Base-by-base conservation (phyloP, 2,797 vertebrate species). In the Ctenopoma kingsleyae region DNA sequence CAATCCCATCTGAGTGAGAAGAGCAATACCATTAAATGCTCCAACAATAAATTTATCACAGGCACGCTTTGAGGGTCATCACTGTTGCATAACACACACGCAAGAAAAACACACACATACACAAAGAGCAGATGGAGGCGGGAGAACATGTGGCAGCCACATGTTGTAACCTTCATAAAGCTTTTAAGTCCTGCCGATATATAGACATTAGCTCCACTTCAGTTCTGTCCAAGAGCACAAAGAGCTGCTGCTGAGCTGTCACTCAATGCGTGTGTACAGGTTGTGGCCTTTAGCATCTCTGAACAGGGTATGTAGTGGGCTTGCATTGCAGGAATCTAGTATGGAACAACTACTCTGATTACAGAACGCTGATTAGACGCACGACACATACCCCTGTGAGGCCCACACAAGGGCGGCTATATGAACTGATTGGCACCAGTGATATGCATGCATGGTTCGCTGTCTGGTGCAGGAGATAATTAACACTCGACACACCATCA, bases 1-100 rank as follows among this genome's bases (percentile, higher is more conserved):
- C 98, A 83, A 99, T 93, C 38, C 98, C 98, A 61, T 99, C 98
- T 99, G 76, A 70, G 51, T 70, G 36, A 76, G 17, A 76, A 72
- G 2, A 70, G 40, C 4, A 75, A 76, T 5, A 68, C 13, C 36
- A 65, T 87, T 55, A 89, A 68, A 84, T 32, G 25, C 63, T 56
- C 23, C 30, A 55, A 9, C 32, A 38, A 74, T 51, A 71, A 76
- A 86, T 81, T 47, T 8, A 72, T 67, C 58, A 66, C 65, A 78
- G 48, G n/a, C 15, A 1, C 12, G 4, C 66, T 75, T 47, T 16
- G 19, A 1, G 11, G 77, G 55, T 78, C 71, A 51, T 20, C 40
- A 2, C 58, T 40, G 3, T 8, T 49, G 27, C 50, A 54, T 44
- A 65, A 48, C 54, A 61, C 17, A 62, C 12, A 59, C 32, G 52